Conservation (phyloP, 2,888 invertebrate species). For the Trissoscelio sp. region DNA sequence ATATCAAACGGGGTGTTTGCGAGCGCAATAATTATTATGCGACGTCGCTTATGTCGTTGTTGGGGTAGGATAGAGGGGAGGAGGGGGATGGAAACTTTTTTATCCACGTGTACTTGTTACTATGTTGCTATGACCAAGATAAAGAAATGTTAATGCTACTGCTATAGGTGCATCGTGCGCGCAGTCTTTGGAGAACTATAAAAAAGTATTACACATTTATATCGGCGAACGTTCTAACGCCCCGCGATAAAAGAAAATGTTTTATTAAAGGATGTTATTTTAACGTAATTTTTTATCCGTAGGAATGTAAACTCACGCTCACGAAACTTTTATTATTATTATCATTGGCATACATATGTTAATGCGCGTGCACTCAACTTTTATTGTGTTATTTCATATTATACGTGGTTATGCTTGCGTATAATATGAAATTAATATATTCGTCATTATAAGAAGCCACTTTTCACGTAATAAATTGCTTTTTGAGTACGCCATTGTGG, state of each 20-base stretch:
- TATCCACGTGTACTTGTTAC: slow-evolving; percentile 37
- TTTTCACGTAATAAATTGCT: slow-evolving; percentile 9
- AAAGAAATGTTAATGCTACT: slow-evolving; percentile 49
- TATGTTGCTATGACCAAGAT: slow-evolving; percentile 31
- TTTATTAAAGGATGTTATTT: slow-evolving; percentile 48
- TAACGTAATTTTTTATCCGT: slow-evolving; percentile 27
- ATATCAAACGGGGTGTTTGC: slow-evolving; percentile 19
- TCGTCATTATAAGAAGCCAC: slow-evolving; percentile 7
- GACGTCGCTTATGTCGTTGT: slow-evolving; percentile 49
- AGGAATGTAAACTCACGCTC: slow-evolving; percentile 16
- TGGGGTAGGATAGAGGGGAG: slow-evolving; percentile 1
- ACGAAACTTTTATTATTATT: slow-evolving; percentile 31
- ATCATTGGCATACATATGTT: slow-evolving; percentile 36
- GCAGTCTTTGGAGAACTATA: slow-evolving; percentile 56
- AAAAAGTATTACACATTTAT: slow-evolving; percentile 61
- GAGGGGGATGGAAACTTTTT: slow-evolving; percentile 6
- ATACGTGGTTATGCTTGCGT: no score
- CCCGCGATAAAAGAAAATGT: slow-evolving; percentile 39
- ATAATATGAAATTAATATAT: slow-evolving; percentile 1
- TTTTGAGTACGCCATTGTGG: not conserved
- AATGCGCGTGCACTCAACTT: not conserved
- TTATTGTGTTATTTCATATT: not conserved
- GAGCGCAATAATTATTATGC: slow-evolving; percentile 46
- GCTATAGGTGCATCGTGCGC: slow-evolving; percentile 52
- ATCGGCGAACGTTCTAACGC: slow-evolving; percentile 33